phyloP scores from a whole-genome alignment of 2,888 invertebrate genomes.

The Synergus japonicus region DNA sequence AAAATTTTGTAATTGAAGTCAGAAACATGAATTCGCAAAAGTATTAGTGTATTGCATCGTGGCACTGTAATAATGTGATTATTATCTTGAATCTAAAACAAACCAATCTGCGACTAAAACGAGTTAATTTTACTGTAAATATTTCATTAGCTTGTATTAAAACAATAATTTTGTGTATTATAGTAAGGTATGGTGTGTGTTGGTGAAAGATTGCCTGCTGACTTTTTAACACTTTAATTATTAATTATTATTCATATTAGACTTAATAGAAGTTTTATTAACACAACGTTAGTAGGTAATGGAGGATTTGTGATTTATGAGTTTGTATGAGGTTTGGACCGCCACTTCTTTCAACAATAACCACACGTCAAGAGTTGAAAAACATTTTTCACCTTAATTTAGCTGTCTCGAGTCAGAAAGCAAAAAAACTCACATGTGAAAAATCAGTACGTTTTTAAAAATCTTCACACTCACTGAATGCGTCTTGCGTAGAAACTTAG shows the following conservation, averaged over 20 bases:
- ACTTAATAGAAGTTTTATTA: conserved; percentile 15
- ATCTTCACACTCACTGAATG: conserved; percentile 49
- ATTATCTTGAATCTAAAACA: background rate
- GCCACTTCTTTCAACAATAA: background rate
- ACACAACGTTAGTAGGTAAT: conserved; percentile 4
- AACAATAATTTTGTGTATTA: conserved; percentile 77
- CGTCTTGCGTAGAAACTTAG: conserved; percentile 57
- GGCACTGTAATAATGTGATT: conserved; percentile 37
- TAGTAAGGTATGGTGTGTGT: conserved; percentile 74
- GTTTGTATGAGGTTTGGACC: background rate
- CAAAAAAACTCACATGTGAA: background rate
- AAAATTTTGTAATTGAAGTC: conserved; percentile 13
- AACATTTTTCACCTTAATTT: background rate
- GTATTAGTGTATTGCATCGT: conserved; percentile 38
- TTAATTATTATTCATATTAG: background rate
- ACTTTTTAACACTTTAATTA: conserved; percentile 57
- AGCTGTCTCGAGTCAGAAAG: background rate
- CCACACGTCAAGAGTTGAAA: background rate
- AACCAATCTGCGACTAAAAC: conserved; percentile 45
- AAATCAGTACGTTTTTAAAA: conserved; percentile 16
- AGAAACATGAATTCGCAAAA: conserved; percentile 17
- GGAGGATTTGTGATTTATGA: background rate
- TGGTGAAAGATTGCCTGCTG: conserved; percentile 72
- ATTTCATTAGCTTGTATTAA: conserved; percentile 62
- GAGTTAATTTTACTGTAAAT: conserved; percentile 58